phyloP scores from a whole-genome alignment of 2,797 vertebrate genomes.

The Cyprinodon diabolis region DNA sequence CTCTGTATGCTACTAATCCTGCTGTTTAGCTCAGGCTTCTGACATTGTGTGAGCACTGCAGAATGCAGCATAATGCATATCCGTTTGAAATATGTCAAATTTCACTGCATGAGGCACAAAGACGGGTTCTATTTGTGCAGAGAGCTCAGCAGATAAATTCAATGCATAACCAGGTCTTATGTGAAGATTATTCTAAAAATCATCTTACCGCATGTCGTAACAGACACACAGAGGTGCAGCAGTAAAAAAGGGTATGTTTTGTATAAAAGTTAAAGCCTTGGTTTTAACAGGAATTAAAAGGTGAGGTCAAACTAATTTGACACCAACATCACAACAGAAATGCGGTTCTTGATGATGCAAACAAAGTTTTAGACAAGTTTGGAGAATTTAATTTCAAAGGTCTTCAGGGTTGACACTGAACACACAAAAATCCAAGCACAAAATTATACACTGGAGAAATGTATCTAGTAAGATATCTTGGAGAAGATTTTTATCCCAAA shows the following conservation, averaged over 20 bases:
- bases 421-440: background rate
- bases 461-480: background rate
- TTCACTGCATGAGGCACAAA: background rate
- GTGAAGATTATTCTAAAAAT: background rate
- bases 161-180: background rate
- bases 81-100: background rate
- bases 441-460: background rate
- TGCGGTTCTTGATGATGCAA: background rate
- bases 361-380: background rate
- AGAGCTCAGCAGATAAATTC: background rate
- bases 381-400: background rate
- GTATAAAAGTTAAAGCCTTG: background rate
- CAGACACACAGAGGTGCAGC: background rate
- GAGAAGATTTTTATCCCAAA: background rate
- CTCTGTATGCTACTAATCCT: background rate
- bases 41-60: background rate
- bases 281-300: background rate
- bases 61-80: background rate
- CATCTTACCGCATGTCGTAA: background rate
- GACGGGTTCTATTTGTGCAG: background rate
- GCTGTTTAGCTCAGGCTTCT: background rate
- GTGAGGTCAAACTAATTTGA: too few species aligned
- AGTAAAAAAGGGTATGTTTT: background rate
- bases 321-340: background rate
- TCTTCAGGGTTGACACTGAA: background rate